Percentiles rank a stretch among this genome's conserved stretches.
Conservation (phyloP, 2,113 vertebrate species). For the Cebidichthys violaceus region DNA sequence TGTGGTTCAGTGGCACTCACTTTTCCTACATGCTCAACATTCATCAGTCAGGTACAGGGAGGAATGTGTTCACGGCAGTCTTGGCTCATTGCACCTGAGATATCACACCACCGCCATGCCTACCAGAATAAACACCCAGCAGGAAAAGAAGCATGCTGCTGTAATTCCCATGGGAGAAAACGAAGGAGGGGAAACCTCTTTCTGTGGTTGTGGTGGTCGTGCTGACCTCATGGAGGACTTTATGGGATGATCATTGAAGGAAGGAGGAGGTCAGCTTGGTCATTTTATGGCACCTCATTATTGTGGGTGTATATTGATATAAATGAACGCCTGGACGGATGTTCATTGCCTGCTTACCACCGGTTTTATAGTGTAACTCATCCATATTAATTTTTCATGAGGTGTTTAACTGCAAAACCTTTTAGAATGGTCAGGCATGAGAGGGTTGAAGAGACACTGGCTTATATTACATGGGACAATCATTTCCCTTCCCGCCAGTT, state of each 20-base stretch:
- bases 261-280: slow-evolving; percentile 53
- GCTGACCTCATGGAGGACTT: slow-evolving; percentile 63
- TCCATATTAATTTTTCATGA: slow-evolving; percentile 9
- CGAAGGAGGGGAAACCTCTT: slow-evolving; percentile 23
- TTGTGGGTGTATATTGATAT: slow-evolving; percentile 42
- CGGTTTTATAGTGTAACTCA: neutral
- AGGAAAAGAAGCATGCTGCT: slow-evolving; percentile 54
- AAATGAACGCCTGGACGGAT: slow-evolving; percentile 13
- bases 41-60: slow-evolving; percentile 65
- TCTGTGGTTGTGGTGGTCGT: slow-evolving; percentile 53
- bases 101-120: slow-evolving; percentile 72
- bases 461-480: neutral
- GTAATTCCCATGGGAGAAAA: slow-evolving; percentile 62
- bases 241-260: slow-evolving; percentile 42
- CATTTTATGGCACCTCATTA: slow-evolving; percentile 53
- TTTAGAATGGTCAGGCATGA: slow-evolving; percentile 31
- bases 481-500: slow-evolving; percentile 2
- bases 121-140: slow-evolving; percentile 56
- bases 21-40: slow-evolving; percentile 54
- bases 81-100: slow-evolving; percentile 67
- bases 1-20: slow-evolving; percentile 32
- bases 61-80: slow-evolving; percentile 63
- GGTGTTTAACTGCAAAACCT: slow-evolving; percentile 20
- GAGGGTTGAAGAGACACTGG: neutral
- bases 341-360: slow-evolving; percentile 21